Evolutionary conservation across 1,140 invertebrate genomes (phyloP), one percentile per base, ranked within the genome.

Genomic region (Habropoda laboriosa): DNA sequence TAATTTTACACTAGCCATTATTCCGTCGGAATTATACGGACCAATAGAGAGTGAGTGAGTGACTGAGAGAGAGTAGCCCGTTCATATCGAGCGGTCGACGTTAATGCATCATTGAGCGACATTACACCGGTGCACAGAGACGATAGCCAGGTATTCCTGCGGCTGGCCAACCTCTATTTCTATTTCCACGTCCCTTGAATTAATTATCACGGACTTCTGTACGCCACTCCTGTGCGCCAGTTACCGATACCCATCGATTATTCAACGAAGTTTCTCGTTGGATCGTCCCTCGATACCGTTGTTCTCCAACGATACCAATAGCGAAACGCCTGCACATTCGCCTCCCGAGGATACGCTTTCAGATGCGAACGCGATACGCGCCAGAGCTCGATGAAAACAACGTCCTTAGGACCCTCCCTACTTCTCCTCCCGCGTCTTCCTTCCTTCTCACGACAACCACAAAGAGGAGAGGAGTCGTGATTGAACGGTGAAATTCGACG

Each of bases 211-310:
- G 57, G 30, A 75, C 78, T 82, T 81, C 68, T 70, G 80, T 55
- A 32, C 61, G 80, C 38, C 60, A 42, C 35, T 68, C 76, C 67
- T 40, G 63, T 58, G 55, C 66, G 18, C 60, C 80, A 61, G 80
- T 82, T 53, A 72, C 58, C 78, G 78, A 80, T 82, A 66, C n/a
- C 70, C 51, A 63, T 82, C 67, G 47, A 82, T 82, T 82, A 82
- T 82, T 82, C 68, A 80, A 67, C 67, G 27, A 66, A 71, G 66
- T 70, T 70, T 58, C 66, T 47, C 78, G 47, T 40, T 21, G 38
- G 70, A 75, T 64, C 58, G 72, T 66, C 60, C 72, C 60, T 30
- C 27, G 47, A 27, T 51, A 32, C 35, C 72, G 45, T 64, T 64
- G 58, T 60, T n/a, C n/a, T n/a, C 8, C 40, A n/a, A 18, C 35